These are phyloP conservation scores for Etia nguti DNA, from an alignment of 2,113 vertebrate species.

Conservation along the genomic window DNA sequence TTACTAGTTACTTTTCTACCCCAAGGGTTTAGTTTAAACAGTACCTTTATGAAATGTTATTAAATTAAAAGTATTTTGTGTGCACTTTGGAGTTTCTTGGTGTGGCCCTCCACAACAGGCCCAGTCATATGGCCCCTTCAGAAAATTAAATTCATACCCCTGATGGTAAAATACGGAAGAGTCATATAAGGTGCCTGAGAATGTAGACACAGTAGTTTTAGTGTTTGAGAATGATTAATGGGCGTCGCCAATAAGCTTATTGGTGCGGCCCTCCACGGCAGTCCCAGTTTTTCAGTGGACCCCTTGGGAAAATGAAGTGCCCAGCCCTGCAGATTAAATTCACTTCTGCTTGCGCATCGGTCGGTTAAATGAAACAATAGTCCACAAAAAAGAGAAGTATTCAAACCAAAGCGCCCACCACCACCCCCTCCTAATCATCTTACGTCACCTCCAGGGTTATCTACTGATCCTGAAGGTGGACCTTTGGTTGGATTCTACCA, in stretches of 20 bases:
- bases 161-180: not conserved
- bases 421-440: not conserved
- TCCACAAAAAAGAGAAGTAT: not conserved
- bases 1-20: not conserved
- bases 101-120: not conserved
- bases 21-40: not conserved
- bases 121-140: not conserved
- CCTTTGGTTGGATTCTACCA: not conserved
- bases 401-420: not conserved
- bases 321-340: not conserved
- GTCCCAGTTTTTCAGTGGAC: not conserved
- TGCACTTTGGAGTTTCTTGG: not conserved
- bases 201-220: not conserved
- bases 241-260: not conserved
- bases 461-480: not conserved
- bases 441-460: not conserved
- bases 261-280: too few relatives aligned
- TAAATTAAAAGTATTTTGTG: not conserved
- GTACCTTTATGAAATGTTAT: not conserved
- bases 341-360: not conserved
- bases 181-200: not conserved
- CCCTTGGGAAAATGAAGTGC: not conserved
- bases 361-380: not conserved
- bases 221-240: not conserved
- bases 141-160: not conserved